Evolutionary conservation across 2,888 invertebrate genomes (phyloP).

Genomic region (Ornithoptera priamus): DNA sequence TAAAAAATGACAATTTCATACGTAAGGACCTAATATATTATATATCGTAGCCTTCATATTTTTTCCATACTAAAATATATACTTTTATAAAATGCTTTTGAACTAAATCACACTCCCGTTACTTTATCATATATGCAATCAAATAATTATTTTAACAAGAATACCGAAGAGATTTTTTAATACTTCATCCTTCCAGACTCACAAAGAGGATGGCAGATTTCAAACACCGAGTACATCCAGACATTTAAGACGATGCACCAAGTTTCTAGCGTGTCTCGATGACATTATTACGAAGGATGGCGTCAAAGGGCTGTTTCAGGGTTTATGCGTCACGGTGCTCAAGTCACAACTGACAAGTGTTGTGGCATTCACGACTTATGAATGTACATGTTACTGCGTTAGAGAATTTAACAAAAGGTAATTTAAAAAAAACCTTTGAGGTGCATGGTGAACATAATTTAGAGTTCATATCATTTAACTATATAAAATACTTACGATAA

Average conservation of each 20-base stretch:
- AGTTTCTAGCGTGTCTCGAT: conserved; percentile 46
- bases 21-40: too few relatives aligned
- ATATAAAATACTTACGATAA: not conserved
- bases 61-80: too few relatives aligned
- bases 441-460: not conserved
- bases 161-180: not conserved
- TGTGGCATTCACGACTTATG: conserved; percentile 60
- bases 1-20: too few relatives aligned
- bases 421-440: conserved; percentile 1
- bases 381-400: conserved; percentile 52
- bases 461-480: not conserved
- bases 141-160: not conserved
- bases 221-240: conserved; percentile 46
- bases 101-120: too few relatives aligned
- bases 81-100: too few relatives aligned
- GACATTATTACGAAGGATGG: conserved; percentile 51
- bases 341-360: conserved; percentile 64
- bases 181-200: conserved; percentile 51
- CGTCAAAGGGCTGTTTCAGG: conserved; percentile 53
- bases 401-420: conserved; percentile 40
- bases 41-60: too few relatives aligned
- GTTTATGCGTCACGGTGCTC: conserved; percentile 57
- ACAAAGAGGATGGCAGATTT: conserved; percentile 44
- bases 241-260: conserved; percentile 48
- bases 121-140: not conserved